Percentiles rank a stretch among this genome's conserved stretches.
phyloP scores from a whole-genome alignment of 2,113 vertebrate genomes.

The Prunella himalayana region DNA sequence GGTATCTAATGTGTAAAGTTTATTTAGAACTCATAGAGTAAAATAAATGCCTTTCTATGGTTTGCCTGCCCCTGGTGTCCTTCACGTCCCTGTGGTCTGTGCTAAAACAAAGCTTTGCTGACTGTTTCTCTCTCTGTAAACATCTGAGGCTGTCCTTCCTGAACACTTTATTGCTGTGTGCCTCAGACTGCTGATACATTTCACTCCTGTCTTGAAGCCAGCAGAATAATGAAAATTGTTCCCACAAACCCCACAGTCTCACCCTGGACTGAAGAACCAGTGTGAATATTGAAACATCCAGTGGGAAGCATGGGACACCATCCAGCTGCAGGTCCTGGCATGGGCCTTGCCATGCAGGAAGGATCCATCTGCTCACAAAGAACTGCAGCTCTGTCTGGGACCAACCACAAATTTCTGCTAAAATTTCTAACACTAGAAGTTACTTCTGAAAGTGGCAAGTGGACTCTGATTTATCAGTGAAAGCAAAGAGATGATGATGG shows the following conservation, averaged over 20 bases:
- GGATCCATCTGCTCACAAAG: background rate
- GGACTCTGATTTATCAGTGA: background rate
- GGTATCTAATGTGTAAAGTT: background rate
- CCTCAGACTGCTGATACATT: background rate
- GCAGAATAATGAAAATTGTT: background rate
- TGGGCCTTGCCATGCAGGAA: background rate
- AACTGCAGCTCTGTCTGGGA: background rate
- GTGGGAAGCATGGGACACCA: background rate
- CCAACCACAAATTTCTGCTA: background rate
- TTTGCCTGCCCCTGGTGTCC: background rate
- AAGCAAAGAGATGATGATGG: background rate
- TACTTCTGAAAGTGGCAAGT: background rate
- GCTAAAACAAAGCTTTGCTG: constrained; percentile 42
- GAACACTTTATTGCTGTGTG: background rate
- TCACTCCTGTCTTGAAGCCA: background rate
- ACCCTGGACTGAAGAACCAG: fast-evolving
- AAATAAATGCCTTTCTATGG: background rate
- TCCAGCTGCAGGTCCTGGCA: background rate
- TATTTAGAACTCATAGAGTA: background rate
- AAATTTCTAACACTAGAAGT: background rate
- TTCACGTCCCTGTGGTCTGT: background rate
- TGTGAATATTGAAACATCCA: background rate
- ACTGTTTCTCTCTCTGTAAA: constrained; percentile 5
- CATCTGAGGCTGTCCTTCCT: background rate
- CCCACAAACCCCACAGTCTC: background rate